Percentiles rank a stretch among this genome's conserved stretches.
These are phyloP conservation scores for Micoletzkya japonica DNA, from an alignment of 2,888 invertebrate species.

Conservation along the genomic window DNA sequence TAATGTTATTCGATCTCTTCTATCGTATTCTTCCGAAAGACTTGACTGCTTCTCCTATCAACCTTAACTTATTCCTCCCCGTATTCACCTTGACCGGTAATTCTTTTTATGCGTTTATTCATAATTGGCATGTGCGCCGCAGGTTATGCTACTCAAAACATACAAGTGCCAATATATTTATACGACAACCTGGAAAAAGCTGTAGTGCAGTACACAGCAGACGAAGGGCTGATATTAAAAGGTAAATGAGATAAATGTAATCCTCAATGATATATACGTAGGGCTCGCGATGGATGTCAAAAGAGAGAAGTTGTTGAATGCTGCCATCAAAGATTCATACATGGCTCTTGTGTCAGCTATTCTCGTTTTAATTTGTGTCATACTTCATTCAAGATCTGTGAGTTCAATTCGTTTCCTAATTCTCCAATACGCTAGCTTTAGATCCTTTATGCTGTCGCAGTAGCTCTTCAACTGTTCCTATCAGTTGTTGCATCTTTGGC, in stretches of 20 bases:
- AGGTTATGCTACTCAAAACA: constrained; percentile 43
- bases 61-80: constrained; percentile 58
- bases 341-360: constrained; percentile 55
- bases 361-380: constrained; percentile 42
- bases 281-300: constrained; percentile 58
- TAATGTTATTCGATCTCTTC: constrained; percentile 60
- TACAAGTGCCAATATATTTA: constrained; percentile 37
- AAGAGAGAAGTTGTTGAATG: constrained; percentile 52
- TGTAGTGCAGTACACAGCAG: constrained; percentile 39
- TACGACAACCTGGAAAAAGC: constrained; percentile 42
- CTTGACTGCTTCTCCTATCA: constrained; percentile 39
- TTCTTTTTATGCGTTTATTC: constrained; percentile 30
- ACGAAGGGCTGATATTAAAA: constrained; percentile 35
- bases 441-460: constrained; percentile 20
- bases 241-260: constrained; percentile 28
- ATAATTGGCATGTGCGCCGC: no score
- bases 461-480: constrained; percentile 21
- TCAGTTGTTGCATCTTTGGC: constrained; percentile 36
- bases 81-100: constrained; percentile 54
- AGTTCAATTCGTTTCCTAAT: background rate
- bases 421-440: background rate
- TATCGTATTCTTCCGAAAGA: constrained; percentile 59
- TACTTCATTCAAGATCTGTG: constrained; percentile 24
- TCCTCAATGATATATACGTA: constrained; percentile 27
- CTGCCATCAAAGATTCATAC: constrained; percentile 54